Base-by-base conservation (phyloP, 2,888 invertebrate genomes). In the Steinernema hermaphroditum region DNA sequence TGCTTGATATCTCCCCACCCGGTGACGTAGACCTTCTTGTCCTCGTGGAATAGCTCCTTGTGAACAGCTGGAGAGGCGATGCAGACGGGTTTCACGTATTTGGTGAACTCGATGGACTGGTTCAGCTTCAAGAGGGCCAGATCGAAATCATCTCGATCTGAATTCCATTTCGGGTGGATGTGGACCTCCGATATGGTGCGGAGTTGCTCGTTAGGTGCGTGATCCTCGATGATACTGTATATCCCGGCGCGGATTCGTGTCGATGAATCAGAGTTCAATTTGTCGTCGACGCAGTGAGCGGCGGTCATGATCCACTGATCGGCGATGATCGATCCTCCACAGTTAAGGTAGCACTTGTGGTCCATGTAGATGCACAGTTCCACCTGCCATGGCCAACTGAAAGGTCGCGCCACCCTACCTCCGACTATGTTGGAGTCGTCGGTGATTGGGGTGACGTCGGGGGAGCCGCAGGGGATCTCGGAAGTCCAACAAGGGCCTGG, bases 61-160 rank as follows among this genome's bases (percentile, higher is more conserved):
- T n/a, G n/a, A n/a, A n/a, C n/a, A n/a, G 44, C 74, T 91, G 91
- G 74, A 91, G 92, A 85, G 22, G 95, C 94, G 46, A 95, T 88
- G 86, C 95, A 95, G 8, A 95, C 94, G 0, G 94, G 94, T 62
- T 94, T 89, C 77, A 95, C 94, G 87, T 95, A 94, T 82, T 94
- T 94, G 83, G 94, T 93, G 87, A 93, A 94, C 22, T 91, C 90
- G 1, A 95, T 94, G 32, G 92, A 91, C 70, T 92, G 89, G 77
- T 93, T 93, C 24, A 88, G 78, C 72, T 86, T 86, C 16, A 88
- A 49, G 54, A 72, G 72, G 12, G 72, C 43, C 44, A 72, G 46
- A 43, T 71, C 73, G 43, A 72, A 16, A 29, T 46, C 37, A 62
- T 19, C 22, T 69, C 69, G n/a, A 27, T 41, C n/a, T n/a, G n/a